Conservation (phyloP, 2,888 invertebrate genomes). For the Eumerus sabulonum region DNA sequence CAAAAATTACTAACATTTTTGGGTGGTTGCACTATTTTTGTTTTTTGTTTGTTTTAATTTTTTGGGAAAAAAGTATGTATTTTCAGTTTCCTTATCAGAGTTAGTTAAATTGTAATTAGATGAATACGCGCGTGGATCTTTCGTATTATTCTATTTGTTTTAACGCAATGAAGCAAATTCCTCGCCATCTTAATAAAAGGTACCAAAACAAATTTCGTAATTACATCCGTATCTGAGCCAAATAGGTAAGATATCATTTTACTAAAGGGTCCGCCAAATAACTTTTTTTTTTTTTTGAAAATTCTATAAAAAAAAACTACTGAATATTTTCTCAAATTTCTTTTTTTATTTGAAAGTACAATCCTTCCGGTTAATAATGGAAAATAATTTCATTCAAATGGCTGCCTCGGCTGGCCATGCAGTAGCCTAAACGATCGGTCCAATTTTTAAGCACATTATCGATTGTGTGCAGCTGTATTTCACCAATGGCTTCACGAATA, state of each 20-base stretch:
- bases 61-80: slow-evolving; percentile 64
- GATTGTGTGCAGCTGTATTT: no score
- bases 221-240: not conserved
- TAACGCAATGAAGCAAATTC: slow-evolving; percentile 39
- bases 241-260: not conserved
- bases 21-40: slow-evolving; percentile 43
- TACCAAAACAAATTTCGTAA: not conserved
- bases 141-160: slow-evolving; percentile 44
- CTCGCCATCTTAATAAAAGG: slow-evolving; percentile 27
- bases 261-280: no score
- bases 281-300: no score
- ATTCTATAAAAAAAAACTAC: no score
- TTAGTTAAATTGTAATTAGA: slow-evolving; percentile 59
- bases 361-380: no score
- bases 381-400: no score
- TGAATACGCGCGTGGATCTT: slow-evolving; percentile 58
- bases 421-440: no score
- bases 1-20: slow-evolving; percentile 23
- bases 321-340: no score
- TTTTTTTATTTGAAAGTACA: no score
- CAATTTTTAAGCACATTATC: no score
- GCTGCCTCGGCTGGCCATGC: no score
- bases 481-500: no score
- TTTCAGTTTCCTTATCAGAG: slow-evolving; percentile 64
- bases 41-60: slow-evolving; percentile 35